These are phyloP conservation scores for Chirona hameri DNA, from an alignment of 2,888 invertebrate species.

Conservation along the genomic window DNA sequence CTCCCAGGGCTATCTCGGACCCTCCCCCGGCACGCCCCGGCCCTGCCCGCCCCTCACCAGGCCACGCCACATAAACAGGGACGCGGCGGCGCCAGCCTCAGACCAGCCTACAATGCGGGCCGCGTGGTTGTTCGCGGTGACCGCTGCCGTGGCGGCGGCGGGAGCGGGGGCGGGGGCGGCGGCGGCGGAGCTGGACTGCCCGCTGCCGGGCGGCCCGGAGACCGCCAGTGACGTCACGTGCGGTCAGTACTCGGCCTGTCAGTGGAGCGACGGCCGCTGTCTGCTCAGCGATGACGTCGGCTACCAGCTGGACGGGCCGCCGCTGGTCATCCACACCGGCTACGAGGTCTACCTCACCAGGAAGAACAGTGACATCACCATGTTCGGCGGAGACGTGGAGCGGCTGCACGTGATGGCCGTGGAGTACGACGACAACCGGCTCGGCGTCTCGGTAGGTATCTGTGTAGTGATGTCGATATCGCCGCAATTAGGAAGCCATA, in stretches of 20 bases:
- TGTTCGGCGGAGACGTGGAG: constrained; percentile 1
- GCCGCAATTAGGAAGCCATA: too few relatives aligned
- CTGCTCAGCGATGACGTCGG: not conserved
- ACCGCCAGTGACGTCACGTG: not conserved
- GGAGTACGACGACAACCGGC: not conserved
- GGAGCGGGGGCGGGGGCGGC: not conserved
- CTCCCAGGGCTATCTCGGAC: too few relatives aligned
- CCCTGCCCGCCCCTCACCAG: too few relatives aligned
- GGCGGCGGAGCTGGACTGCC: not conserved
- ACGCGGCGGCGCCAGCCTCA: too few relatives aligned
- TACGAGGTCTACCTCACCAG: not conserved
- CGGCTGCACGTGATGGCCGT: not conserved
- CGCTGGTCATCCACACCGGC: not conserved
- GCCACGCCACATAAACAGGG: too few relatives aligned
- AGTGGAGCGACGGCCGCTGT: not conserved
- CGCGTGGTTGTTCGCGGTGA: too few relatives aligned
- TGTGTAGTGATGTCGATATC: too few relatives aligned
- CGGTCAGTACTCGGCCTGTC: not conserved
- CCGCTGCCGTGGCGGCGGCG: not conserved
- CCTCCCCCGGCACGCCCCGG: too few relatives aligned
- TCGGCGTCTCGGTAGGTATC: not conserved
- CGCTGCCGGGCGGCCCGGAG: constrained; percentile 1
- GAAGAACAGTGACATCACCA: not conserved
- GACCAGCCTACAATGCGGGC: too few relatives aligned
- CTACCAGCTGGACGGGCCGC: not conserved